Evolutionary conservation across 2,888 invertebrate species (phyloP).

Genomic region (Rhodophaea formosa): DNA sequence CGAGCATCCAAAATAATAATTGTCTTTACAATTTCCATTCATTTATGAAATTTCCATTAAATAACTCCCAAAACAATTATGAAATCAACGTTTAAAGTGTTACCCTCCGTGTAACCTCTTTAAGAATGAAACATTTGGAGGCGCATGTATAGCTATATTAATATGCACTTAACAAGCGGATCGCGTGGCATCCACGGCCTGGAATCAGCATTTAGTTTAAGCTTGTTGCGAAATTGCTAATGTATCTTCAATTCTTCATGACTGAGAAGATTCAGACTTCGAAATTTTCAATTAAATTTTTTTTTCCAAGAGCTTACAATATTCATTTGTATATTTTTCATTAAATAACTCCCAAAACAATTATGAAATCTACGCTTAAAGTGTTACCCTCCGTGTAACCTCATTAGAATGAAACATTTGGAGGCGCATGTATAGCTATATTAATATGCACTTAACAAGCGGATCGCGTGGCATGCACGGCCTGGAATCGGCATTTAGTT

Average conservation of each 20-base stretch:
- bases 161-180: slow-evolving; percentile 44
- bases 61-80: too few relatives aligned
- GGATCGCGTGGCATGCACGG: slow-evolving; percentile 50
- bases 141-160: neutral
- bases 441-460: slow-evolving; percentile 41
- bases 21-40: too few relatives aligned
- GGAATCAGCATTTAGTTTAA: slow-evolving; percentile 49
- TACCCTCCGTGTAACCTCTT: neutral
- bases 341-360: neutral
- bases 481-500: slow-evolving; percentile 49
- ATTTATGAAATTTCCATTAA: too few relatives aligned
- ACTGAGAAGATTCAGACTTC: too few relatives aligned
- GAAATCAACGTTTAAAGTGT: neutral
- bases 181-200: slow-evolving; percentile 51
- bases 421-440: neutral
- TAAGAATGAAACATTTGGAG: neutral
- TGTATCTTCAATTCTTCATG: too few relatives aligned
- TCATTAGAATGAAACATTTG: neutral
- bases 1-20: too few relatives aligned
- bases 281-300: too few relatives aligned
- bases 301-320: too few relatives aligned
- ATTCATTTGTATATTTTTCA: too few relatives aligned
- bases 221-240: too few relatives aligned
- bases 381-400: neutral
- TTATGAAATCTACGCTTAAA: neutral